phyloP scores from a whole-genome alignment of 1,140 invertebrate species.

The Aphidius ervi region DNA sequence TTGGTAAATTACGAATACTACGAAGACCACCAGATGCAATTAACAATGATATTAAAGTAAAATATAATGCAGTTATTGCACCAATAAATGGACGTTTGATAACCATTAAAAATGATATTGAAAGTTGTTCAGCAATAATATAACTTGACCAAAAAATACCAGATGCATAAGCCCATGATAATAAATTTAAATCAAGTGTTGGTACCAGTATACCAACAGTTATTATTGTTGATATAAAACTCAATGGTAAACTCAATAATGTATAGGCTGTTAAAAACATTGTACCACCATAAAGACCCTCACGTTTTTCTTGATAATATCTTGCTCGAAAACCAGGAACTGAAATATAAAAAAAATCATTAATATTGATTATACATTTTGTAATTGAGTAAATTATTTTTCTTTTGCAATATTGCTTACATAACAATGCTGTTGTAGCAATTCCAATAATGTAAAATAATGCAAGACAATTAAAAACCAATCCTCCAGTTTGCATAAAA shows the following conservation, averaged over 20 bases:
- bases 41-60: conserved; percentile 69
- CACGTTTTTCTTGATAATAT: conserved; percentile 85
- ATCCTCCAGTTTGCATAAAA: conserved; percentile 56
- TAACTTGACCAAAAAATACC: conserved; percentile 73
- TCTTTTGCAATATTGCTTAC: conserved; percentile 55
- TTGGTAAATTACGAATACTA: conserved; percentile 57
- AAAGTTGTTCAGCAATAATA: conserved; percentile 78
- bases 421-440: conserved; percentile 72
- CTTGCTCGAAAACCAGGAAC: conserved; percentile 79
- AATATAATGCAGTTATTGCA: conserved; percentile 70
- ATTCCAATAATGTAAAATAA: conserved; percentile 76
- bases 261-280: conserved; percentile 77
- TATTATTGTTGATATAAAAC: conserved; percentile 58
- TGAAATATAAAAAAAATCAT: conserved; percentile 40
- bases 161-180: conserved; percentile 43
- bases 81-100: conserved; percentile 73
- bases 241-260: conserved; percentile 75
- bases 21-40: conserved; percentile 72
- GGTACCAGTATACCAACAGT: conserved; percentile 45
- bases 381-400: neutral
- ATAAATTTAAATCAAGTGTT: conserved; percentile 41
- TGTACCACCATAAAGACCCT: conserved; percentile 81
- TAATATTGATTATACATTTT: neutral
- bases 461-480: conserved; percentile 77
- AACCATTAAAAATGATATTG: conserved; percentile 75